Percentiles rank a stretch among this genome's conserved stretches.
phyloP scores from a whole-genome alignment of 2,113 vertebrate genomes.

The Trichechus manatus region DNA sequence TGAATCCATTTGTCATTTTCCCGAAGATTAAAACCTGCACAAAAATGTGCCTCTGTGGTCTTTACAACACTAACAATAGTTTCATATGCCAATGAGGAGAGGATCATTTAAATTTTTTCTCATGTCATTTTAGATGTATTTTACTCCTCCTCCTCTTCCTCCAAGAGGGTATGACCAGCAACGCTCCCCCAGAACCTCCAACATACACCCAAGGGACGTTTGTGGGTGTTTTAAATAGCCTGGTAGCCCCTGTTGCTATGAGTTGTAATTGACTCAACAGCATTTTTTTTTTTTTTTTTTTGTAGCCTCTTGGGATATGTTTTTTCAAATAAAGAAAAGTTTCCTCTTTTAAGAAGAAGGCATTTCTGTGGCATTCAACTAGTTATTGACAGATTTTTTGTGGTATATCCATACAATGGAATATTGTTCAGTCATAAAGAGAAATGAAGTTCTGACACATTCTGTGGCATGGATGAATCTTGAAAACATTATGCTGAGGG shows the following conservation, averaged over 20 bases:
- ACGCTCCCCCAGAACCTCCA: not conserved
- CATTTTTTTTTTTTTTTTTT: too few species aligned
- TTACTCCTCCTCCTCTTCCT: not conserved
- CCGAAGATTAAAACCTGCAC: not conserved
- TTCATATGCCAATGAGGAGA: not conserved
- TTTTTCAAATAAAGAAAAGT: constrained; percentile 29
- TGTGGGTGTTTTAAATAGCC: not conserved
- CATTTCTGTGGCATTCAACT: not conserved
- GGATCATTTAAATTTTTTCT: constrained; percentile 12
- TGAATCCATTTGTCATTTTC: constrained; percentile 4
- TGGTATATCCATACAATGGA: not conserved
- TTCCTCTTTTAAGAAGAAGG: not conserved
- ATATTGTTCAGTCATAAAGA: not conserved
- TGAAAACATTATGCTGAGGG: too few species aligned
- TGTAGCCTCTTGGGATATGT: not conserved
- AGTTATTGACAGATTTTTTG: not conserved
- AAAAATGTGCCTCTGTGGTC: not conserved
- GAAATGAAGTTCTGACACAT: not conserved
- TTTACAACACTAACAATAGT: not conserved
- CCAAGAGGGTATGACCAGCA: not conserved
- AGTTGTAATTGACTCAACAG: too few species aligned
- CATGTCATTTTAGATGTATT: not conserved
- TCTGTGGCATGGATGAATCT: not conserved
- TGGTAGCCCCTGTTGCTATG: not conserved
- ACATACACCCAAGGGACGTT: not conserved